Conservation (phyloP, 2,113 vertebrate species). For the Budorcas taxicolor region DNA sequence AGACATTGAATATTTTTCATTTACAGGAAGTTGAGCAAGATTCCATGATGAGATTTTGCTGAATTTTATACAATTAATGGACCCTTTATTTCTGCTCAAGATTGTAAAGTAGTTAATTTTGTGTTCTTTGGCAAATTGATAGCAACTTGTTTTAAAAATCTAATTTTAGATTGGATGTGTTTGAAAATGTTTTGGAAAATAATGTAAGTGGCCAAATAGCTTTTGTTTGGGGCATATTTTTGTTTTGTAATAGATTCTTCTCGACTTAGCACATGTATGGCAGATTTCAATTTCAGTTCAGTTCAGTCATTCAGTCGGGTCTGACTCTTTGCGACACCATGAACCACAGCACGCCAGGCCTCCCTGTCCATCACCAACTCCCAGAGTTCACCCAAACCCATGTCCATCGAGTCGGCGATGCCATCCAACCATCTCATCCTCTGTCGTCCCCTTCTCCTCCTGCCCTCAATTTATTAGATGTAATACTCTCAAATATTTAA, state of each 20-base stretch:
- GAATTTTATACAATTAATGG: not conserved
- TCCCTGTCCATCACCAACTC: no score
- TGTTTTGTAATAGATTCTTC: conserved; percentile 22
- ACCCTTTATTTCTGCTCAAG: not conserved
- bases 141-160: not conserved
- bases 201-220: not conserved
- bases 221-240: not conserved
- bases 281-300: not conserved
- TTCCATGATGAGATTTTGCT: not conserved
- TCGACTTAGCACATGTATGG: not conserved
- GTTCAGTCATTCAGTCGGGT: not conserved
- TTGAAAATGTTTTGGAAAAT: not conserved
- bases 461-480: not conserved
- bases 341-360: no score
- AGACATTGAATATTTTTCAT: not conserved
- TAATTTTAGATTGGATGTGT: not conserved
- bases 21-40: not conserved
- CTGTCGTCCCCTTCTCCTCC: no score
- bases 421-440: no score
- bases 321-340: not conserved
- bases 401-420: no score
- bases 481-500: not conserved
- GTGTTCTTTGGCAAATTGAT: not conserved
- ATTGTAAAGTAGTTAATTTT: not conserved
- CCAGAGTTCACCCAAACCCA: no score